Evolutionary conservation across 2,797 vertebrate species (phyloP).

Genomic region (Muraenolepis orangiensis): DNA sequence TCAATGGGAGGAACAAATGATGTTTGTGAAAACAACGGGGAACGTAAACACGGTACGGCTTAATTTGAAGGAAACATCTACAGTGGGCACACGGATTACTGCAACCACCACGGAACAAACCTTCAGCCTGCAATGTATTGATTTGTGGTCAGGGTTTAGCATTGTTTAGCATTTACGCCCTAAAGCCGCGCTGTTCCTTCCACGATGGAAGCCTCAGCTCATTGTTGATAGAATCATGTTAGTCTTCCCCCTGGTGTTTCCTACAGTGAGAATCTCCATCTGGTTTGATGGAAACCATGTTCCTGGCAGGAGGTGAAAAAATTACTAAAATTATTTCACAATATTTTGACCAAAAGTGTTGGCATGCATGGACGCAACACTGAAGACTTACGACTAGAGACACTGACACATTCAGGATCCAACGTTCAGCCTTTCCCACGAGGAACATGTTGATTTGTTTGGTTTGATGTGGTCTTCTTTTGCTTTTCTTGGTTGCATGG

Average conservation of each 20-base stretch:
- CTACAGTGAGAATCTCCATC: constrained; percentile 45
- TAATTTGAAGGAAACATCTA: neutral
- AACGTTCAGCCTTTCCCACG: neutral
- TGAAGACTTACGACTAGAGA: neutral
- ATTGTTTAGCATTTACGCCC: constrained; percentile 27
- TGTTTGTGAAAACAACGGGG: neutral
- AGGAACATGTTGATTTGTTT: neutral
- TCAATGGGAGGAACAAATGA: neutral
- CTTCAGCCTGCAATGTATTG: neutral
- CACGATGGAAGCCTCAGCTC: constrained; percentile 24
- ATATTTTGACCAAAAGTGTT: neutral
- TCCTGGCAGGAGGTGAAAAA: constrained; percentile 49
- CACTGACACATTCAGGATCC: neutral
- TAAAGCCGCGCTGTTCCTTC: constrained; percentile 26
- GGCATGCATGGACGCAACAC: neutral
- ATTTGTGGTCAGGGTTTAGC: constrained; percentile 18
- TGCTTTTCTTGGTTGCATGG: neutral
- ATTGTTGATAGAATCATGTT: constrained; percentile 27
- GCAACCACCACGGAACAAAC: neutral
- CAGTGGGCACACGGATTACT: neutral
- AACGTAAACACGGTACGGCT: neutral
- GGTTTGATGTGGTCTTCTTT: neutral
- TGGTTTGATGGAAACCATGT: constrained; percentile 43
- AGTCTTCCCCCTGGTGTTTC: constrained; percentile 51
- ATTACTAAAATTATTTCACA: constrained; percentile 38